A percentile compares a stretch with the other conserved stretches of the same genome.
phyloP scores from a whole-genome alignment of 2,888 invertebrate species.

The Caenorhabditis macrosperma region DNA sequence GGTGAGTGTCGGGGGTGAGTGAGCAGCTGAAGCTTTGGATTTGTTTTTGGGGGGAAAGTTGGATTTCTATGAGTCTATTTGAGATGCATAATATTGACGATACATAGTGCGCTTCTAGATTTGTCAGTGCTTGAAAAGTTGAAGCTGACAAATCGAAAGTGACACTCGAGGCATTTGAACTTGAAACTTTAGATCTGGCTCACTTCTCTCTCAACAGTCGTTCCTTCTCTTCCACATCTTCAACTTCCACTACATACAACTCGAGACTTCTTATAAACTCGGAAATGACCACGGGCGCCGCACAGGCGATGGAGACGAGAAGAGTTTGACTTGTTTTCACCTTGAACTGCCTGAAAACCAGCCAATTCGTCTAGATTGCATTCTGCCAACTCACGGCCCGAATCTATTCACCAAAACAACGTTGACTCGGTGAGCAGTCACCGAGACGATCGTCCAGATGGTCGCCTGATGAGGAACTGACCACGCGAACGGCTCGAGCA shows the following conservation, averaged over 20 bases:
- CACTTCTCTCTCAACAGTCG: not conserved
- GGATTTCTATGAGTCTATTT: no score
- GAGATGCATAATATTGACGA: no score
- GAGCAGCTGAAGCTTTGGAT: not conserved
- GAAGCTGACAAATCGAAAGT: no score
- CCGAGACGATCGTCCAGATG: not conserved
- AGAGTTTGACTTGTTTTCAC: not conserved
- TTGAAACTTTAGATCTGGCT: no score
- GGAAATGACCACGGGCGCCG: not conserved
- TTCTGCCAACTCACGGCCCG: not conserved
- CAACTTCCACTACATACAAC: constrained; percentile 1
- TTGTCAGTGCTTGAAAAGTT: no score
- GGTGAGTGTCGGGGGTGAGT: not conserved
- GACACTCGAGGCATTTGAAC: no score
- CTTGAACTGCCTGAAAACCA: not conserved
- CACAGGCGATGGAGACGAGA: not conserved
- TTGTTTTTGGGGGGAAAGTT: no score
- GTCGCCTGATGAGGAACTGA: not conserved
- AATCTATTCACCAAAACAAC: not conserved
- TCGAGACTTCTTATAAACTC: not conserved
- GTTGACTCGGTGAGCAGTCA: not conserved
- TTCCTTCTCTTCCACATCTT: not conserved
- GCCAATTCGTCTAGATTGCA: not conserved
- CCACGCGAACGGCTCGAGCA: not conserved
- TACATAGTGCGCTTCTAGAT: no score